Evolutionary conservation across 1,140 invertebrate species (phyloP).

Genomic region (Drosophila carrolli): DNA sequence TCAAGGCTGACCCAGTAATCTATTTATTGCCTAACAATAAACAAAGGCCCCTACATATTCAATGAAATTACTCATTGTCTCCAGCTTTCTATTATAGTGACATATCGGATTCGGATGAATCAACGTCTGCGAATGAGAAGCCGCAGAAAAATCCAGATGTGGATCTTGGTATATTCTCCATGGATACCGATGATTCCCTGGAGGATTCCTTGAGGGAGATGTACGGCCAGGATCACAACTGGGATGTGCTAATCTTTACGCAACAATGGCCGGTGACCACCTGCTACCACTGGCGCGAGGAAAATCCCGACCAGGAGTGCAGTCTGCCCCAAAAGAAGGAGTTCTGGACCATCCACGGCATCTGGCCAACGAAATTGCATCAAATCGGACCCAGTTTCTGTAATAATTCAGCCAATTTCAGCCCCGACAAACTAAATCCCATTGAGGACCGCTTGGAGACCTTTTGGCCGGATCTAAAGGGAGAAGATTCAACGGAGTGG

Average conservation of each 20-base stretch:
- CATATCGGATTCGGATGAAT: conserved; percentile 43
- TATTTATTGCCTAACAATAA: not conserved
- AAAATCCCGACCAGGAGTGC: conserved; percentile 87
- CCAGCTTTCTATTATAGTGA: conserved; percentile 19
- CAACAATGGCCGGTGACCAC: conserved; percentile 92
- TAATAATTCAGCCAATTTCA: conserved; percentile 88
- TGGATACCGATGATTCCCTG: conserved; percentile 7
- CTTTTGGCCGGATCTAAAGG: conserved; percentile 91
- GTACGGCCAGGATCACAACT: conserved; percentile 84
- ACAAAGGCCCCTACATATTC: conserved; percentile 8
- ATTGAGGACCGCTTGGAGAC: conserved; percentile 87
- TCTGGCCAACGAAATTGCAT: conserved; percentile 91
- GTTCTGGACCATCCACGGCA: conserved; percentile 92
- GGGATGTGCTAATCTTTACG: conserved; percentile 92
- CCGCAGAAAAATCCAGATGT: not conserved
- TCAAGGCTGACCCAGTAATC: conserved; percentile 40
- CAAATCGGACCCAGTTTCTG: conserved; percentile 89
- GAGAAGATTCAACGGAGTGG: conserved; percentile 85
- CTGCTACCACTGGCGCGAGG: conserved; percentile 89
- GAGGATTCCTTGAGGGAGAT: not conserved
- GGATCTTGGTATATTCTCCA: not conserved
- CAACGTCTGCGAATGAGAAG: conserved; percentile 14
- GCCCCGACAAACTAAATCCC: conserved; percentile 86
- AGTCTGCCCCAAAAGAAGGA: conserved; percentile 87
- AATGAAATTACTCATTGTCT: conserved; percentile 9